Base-by-base conservation (phyloP, 2,113 vertebrate genomes). In the Lycaon pictus region DNA sequence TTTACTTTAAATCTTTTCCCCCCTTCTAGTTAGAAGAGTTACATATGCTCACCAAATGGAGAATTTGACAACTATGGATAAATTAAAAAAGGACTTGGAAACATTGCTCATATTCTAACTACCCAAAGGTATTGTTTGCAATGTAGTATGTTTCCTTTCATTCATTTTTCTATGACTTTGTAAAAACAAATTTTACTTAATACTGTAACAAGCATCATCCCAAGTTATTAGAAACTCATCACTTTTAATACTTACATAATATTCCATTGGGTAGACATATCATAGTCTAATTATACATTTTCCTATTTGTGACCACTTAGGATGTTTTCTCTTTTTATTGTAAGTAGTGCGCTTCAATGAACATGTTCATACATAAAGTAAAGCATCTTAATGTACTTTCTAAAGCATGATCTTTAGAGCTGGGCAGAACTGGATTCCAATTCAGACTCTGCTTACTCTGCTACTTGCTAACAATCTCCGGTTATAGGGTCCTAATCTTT, bases 191-290 rank as follows among this genome's bases (percentile, higher is more conserved):
- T 19, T 91, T 85, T 11, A 82, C 9, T 80, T 88, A 84, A 93
- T n/a, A 83, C 84, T 72, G 2, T 65, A 67, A 80, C 7, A 74
- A 91, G 25, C 9, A 87, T 81, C 63, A 84, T 63, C 37, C 51
- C 35, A 86, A 55, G n/a, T 86, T 81, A 86, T 82, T 15, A 51
- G 32, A 92, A 85, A 95, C 9, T 60, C 5, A 51, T 29, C n/a
- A 88, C n/a, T 84, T 90, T 29, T 69, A 87, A 82, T 16, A 96
- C 82, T 82, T 91, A 96, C 0, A 76, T 43, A 89, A 71, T 71
- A 93, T 63, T 56, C 37, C 32, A 65, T 0, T 67, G 16, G 43
- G 19, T 83, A 92, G 82, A 55, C 11, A 27, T n/a, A 71, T 81
- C 10, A 48, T 23, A 56, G 92, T 81, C 55, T 94, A 89, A 82